Base-by-base conservation (phyloP, 2,888 invertebrate genomes). In the Acrobasis suavella region DNA sequence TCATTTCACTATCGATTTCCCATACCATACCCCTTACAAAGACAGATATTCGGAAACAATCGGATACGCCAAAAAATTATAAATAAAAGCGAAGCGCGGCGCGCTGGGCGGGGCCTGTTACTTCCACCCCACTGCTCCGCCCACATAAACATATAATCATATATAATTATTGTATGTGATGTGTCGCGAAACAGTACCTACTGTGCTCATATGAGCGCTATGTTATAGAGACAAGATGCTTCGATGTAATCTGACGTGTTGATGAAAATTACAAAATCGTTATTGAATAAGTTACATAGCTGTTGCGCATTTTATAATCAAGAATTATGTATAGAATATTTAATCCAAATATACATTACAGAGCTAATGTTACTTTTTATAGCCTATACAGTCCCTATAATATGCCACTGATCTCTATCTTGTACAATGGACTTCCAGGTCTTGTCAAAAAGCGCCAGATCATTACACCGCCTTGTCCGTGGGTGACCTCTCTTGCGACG, bases 71-170 rank as follows among this genome's bases (percentile, higher is more conserved):
- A 66, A 71, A 72, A 73, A 70, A 65, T 68, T 66, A 68, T 70
- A 74, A 75, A 76, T 72, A 78, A 78, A 74, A 71, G 68, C 63
- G 58, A 12, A 15, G 56, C 42, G 54, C 60, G 64, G 60, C 60
- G 68, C 76, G 76, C 74, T 78, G 77, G 82, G 75, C 75, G 77
- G 85, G 74, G 81, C 82, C 77, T 56, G 60, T 88, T 88, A 86
- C 81, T 85, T 73, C 83, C 88, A 86, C 85, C 87, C 90, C 85
- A 73, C 54, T 82, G 83, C 82, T 69, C 82, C 86, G 73, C 86
- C 87, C 86, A 83, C 82, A 69, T 63, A 78, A 80, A 78, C 78
- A 77, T 81, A 81, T 77, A 78, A 81, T 83, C 78, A 79, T 77
- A 32, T 32, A 32, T 32, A 32, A 32, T 32, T 32, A 32, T 32